Conservation (phyloP, 2,797 vertebrate genomes). For the Coranthus polyacanthus region DNA sequence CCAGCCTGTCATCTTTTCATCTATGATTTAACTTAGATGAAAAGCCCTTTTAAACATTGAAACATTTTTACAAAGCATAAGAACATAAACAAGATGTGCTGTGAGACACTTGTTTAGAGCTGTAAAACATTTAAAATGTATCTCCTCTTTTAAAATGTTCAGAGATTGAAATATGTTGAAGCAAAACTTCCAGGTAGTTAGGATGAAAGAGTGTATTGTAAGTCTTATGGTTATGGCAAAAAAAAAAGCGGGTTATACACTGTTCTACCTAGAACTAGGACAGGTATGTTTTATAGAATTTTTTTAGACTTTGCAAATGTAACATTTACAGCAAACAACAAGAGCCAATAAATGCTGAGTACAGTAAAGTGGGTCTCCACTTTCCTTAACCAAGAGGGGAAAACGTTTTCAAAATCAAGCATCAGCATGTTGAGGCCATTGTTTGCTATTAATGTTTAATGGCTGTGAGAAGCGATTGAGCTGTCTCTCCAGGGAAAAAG, state of each 20-base stretch:
- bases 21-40: not conserved
- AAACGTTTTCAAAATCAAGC: constrained; percentile 2
- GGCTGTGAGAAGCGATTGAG: constrained; percentile 5
- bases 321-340: constrained; percentile 8
- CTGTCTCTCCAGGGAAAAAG: constrained; percentile 17
- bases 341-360: not conserved
- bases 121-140: no score
- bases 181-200: not conserved
- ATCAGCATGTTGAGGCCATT: constrained; percentile 21
- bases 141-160: no score
- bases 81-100: not conserved
- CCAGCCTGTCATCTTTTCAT: not conserved
- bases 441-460: constrained; percentile 34
- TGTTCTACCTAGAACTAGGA: not conserved
- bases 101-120: no score
- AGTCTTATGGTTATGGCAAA: not conserved
- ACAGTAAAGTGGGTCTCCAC: not conserved
- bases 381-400: not conserved
- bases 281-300: not conserved
- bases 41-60: not conserved
- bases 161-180: no score
- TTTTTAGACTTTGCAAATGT: not conserved
- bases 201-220: no score
- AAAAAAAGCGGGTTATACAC: not conserved
- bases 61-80: not conserved